Percentiles rank a stretch among this genome's conserved stretches.
These are phyloP conservation scores for Paedocypris micromegethes DNA, from an alignment of 2,797 vertebrate genomes.

Conservation along the genomic window DNA sequence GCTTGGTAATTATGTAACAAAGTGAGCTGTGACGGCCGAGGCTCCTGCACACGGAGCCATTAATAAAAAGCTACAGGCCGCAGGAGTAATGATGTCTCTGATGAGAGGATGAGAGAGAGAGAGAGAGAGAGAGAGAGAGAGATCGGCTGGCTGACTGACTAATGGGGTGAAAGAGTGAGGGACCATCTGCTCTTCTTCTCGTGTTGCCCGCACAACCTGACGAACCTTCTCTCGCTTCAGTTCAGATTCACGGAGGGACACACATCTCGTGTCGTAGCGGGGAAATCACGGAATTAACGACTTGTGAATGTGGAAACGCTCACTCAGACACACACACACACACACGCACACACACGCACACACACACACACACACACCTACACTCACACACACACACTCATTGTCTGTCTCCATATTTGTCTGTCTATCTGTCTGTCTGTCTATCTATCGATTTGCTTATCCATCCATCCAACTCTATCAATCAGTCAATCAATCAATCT, in stretches of 20 bases:
- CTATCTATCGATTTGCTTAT: no score
- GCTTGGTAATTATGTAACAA: constrained; percentile 28
- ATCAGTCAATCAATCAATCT: no score
- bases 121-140: constrained; percentile 32
- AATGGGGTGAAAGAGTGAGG: constrained; percentile 15
- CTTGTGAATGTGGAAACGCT: no score
- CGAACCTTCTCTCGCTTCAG: constrained; percentile 9
- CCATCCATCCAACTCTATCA: no score
- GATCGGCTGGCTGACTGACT: constrained; percentile 20
- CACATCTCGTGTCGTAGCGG: neutral
- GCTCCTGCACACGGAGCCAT: constrained; percentile 20
- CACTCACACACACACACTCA: no score
- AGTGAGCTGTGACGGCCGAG: constrained; percentile 29
- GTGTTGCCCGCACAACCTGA: constrained; percentile 23
- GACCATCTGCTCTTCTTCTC: constrained; percentile 32
- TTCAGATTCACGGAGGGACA: constrained; percentile 15
- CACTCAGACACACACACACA: no score
- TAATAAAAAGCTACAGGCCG: constrained; percentile 27
- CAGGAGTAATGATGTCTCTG: constrained; percentile 24
- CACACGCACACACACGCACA: no score
- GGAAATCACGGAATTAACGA: no score
- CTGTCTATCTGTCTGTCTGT: no score
- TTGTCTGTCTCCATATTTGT: no score
- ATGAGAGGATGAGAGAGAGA: constrained; percentile 34
- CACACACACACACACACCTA: no score